Base-by-base conservation (phyloP, 2,888 invertebrate species). In the Eurytoma californica region DNA sequence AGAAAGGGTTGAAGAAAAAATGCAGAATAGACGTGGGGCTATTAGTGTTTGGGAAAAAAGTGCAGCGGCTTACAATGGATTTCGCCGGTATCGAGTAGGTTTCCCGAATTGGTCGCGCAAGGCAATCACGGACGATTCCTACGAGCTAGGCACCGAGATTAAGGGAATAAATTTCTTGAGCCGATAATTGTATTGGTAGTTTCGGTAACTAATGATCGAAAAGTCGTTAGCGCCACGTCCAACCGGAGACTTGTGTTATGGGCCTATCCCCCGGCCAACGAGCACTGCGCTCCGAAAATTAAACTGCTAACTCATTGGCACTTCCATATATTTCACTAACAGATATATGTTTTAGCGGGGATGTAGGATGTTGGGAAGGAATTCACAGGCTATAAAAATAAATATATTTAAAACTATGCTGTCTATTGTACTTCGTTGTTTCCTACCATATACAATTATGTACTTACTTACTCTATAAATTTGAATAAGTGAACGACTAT, bases 201-300 rank as follows among this genome's bases (percentile, higher is more conserved):
- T 90, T 87, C 89, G 85, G 89, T 90, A 90, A 90, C 89, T 90
- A 90, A 90, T 90, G 89, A 89, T 89, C 89, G 86, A 87, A 88
- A 88, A 90, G 89, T 89, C 88, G 88, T 90, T 90, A 89, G 84
- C 87, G 80, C 85, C 82, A 85, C 82, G 84, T 83, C 84, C 84
- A 82, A 82, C 80, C 82, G 80, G 81, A 85, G 86, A 84, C 83
- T 84, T 78, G 81, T 84, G 82, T 83, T 55, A 68, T 47, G 60
- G 57, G 68, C 72, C 67, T 57, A 74, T 57, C 47, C 20, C 39
- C 47, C 57, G 2, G 13, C 4, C 4, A 53, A 53, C 18, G 55
- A 12, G 66, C 66, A 72, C 4, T 58, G 20, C 49, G 18, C 53
- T 69, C 76, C 83, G 84, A 86, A 86, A 86, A 88, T 87, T 84